Evolutionary conservation across 2,888 invertebrate species (phyloP).

Genomic region (Timandra comae): DNA sequence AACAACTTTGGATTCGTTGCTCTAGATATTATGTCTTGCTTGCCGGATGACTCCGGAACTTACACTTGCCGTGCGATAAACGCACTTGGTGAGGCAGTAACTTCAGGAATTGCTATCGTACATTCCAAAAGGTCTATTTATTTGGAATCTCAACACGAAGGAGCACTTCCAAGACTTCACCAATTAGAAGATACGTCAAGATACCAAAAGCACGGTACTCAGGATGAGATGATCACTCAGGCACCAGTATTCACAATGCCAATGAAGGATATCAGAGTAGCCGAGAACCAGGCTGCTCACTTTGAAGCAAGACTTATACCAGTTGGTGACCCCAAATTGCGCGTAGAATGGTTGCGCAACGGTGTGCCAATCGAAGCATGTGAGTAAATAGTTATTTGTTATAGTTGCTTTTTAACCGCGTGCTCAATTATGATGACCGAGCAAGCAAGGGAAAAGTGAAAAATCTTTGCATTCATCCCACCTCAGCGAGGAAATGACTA

Average conservation of each 20-base stretch:
- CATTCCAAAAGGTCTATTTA: constrained; percentile 91
- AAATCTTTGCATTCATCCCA: too few relatives aligned
- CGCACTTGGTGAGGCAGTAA: constrained; percentile 93
- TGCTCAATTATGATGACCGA: too few relatives aligned
- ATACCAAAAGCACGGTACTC: constrained; percentile 82
- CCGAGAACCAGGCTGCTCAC: constrained; percentile 94
- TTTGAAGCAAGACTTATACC: constrained; percentile 96
- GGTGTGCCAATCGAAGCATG: constrained; percentile 93
- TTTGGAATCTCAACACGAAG: constrained; percentile 91
- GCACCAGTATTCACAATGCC: constrained; percentile 96
- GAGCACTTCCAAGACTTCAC: constrained; percentile 86
- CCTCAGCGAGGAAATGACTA: too few relatives aligned
- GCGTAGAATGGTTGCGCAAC: constrained; percentile 95
- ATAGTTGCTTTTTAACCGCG: too few relatives aligned
- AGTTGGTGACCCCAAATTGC: constrained; percentile 94
- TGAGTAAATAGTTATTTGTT: too few relatives aligned
- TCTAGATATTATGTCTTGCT: constrained; percentile 95
- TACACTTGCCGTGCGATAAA: constrained; percentile 97
- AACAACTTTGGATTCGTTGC: constrained; percentile 99
- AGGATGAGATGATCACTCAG: constrained; percentile 88
- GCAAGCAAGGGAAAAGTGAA: too few relatives aligned
- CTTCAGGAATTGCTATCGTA: constrained; percentile 90
- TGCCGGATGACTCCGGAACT: constrained; percentile 97
- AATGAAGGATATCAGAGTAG: constrained; percentile 88
- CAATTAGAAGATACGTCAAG: constrained; percentile 88